Conservation (phyloP, 2,888 invertebrate genomes). For the Peribatodes rhomboidaria region DNA sequence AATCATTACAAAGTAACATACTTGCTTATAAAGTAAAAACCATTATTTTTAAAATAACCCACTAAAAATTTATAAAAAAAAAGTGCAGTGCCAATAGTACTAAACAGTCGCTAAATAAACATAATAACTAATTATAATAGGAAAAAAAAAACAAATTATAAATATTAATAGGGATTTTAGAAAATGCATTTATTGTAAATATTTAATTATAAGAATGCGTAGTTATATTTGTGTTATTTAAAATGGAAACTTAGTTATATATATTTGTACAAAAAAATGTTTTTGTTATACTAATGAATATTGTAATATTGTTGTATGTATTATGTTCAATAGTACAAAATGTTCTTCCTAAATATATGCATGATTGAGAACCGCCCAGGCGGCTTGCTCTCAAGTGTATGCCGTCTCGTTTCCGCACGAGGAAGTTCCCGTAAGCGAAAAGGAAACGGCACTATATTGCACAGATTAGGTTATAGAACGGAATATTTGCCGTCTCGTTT, state of each 20-base stretch:
- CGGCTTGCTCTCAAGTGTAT: too few species aligned
- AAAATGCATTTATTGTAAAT: conserved; percentile 54
- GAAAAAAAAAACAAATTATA: conserved; percentile 18
- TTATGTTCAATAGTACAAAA: not conserved
- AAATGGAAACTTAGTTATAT: conserved; percentile 9
- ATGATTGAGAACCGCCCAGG: too few species aligned
- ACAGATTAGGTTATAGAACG: too few species aligned
- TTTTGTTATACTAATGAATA: conserved; percentile 4
- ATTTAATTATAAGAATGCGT: conserved; percentile 39
- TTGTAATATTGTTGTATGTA: not conserved
- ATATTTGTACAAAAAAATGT: conserved; percentile 8
- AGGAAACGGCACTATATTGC: conserved; percentile 4
- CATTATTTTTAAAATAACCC: not conserved
- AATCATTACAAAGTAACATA: too few species aligned
- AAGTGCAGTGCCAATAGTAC: conserved; percentile 55
- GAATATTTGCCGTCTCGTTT: too few species aligned
- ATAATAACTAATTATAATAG: conserved; percentile 23
- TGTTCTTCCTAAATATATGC: not conserved
- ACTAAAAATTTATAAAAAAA: conserved; percentile 19
- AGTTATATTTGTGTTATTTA: conserved; percentile 19
- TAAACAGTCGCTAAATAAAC: conserved; percentile 21
- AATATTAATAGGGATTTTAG: conserved; percentile 19
- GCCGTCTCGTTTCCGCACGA: too few species aligned
- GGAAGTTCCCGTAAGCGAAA: too few species aligned
- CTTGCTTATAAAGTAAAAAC: too few species aligned